Evolutionary conservation across 2,113 vertebrate genomes (phyloP).

Genomic region (Arenaria interpres): DNA sequence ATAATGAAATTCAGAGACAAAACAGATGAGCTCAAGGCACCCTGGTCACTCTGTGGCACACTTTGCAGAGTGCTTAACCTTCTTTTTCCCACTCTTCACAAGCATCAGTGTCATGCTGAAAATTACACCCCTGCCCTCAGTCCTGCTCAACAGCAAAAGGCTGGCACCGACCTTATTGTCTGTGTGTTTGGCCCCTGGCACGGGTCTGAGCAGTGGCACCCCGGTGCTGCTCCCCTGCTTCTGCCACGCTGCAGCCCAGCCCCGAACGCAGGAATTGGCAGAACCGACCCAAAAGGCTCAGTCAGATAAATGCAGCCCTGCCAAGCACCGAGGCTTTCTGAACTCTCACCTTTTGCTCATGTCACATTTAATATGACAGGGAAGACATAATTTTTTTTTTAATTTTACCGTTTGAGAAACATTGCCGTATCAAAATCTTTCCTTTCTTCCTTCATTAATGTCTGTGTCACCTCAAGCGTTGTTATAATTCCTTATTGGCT

Average conservation of each 20-base stretch:
- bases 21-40: background rate
- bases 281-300: rapidly evolving
- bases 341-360: background rate
- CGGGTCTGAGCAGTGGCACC: background rate
- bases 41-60: background rate
- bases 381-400: background rate
- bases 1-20: background rate
- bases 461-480: conserved; percentile 28
- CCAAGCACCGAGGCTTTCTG: background rate
- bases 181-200: background rate
- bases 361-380: background rate
- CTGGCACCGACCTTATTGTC: background rate
- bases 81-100: background rate
- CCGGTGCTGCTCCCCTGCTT: background rate
- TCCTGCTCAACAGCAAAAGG: background rate
- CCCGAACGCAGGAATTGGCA: rapidly evolving
- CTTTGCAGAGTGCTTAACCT: background rate
- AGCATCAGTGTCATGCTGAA: background rate
- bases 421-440: background rate
- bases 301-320: background rate
- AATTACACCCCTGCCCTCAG: background rate
- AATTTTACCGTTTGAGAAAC: background rate
- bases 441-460: conserved; percentile 36
- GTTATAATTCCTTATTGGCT: conserved; percentile 19
- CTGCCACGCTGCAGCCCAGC: background rate